These are phyloP conservation scores for Heterodera carotae DNA, from an alignment of 1,140 invertebrate genomes.

Conservation along the genomic window DNA sequence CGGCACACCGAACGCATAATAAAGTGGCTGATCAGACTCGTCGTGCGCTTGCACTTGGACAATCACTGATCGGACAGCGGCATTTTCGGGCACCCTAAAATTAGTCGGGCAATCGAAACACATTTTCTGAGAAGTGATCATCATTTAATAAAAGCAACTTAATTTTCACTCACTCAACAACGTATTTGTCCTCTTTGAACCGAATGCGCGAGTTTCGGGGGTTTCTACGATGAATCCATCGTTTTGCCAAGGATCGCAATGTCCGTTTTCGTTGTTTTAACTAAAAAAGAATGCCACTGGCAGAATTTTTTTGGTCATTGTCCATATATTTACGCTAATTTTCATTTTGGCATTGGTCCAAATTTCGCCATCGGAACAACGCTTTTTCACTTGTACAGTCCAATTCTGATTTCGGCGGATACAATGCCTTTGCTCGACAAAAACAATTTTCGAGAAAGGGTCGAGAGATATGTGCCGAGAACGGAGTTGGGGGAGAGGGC, in stretches of 20 bases:
- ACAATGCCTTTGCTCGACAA: neutral
- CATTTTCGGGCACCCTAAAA: constrained; percentile 64
- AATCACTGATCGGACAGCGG: constrained; percentile 63
- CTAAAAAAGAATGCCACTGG: neutral
- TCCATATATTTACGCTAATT: neutral
- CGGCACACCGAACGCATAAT: constrained; percentile 62
- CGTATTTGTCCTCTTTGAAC: constrained; percentile 64
- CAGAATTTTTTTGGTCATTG: neutral
- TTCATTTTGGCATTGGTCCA: neutral
- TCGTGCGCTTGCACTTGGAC: constrained; percentile 63
- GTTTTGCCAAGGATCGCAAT: neutral
- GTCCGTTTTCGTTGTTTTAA: neutral
- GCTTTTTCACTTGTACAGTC: neutral
- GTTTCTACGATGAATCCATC: constrained; percentile 60
- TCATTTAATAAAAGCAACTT: neutral
- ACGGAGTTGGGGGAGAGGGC: neutral
- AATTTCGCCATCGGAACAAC: neutral
- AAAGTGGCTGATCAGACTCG: constrained; percentile 54
- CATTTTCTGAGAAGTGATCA: no score
- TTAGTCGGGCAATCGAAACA: no score
- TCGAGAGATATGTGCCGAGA: neutral
- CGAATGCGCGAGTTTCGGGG: constrained; percentile 60
- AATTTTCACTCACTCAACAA: constrained; percentile 51
- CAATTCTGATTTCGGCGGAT: neutral
- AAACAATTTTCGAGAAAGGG: neutral